Evolutionary conservation across 2,797 vertebrate genomes (phyloP).

Genomic region (Siniperca scherzeri): DNA sequence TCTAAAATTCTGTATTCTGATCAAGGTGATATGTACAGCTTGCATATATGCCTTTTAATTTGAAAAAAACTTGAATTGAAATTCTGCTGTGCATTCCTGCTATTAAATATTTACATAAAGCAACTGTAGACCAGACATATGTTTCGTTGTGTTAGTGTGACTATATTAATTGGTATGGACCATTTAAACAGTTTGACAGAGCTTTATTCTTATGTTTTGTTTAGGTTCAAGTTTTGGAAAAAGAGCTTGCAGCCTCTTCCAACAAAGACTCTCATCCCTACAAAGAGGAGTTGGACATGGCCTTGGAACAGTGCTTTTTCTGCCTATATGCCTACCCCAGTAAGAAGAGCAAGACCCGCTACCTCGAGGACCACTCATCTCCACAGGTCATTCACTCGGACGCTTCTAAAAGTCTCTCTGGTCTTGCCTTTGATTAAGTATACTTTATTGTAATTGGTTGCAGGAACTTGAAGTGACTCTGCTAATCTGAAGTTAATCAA

Average conservation of each 20-base stretch:
- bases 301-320: conserved; percentile 97
- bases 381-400: conserved; percentile 88
- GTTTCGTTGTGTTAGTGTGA: not conserved
- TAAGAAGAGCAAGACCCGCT: conserved; percentile 98
- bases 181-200: not conserved
- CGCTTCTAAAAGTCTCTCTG: not conserved
- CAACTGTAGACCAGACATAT: not conserved
- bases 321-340: conserved; percentile 96
- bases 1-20: conserved; percentile 6
- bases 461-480: not conserved
- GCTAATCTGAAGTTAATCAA: not conserved
- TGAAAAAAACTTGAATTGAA: not conserved
- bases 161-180: not conserved
- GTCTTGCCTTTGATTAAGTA: conserved; percentile 10
- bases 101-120: not conserved
- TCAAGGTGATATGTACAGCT: not conserved
- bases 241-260: conserved; percentile 89
- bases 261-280: conserved; percentile 91
- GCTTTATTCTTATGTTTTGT: conserved; percentile 31
- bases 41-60: not conserved
- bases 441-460: not conserved
- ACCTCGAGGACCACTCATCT: conserved; percentile 96
- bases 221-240: conserved; percentile 93
- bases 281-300: conserved; percentile 96
- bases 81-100: not conserved